Evolutionary conservation across 2,113 vertebrate genomes (phyloP), one percentile per base, ranked within the genome.

Genomic region (Mormyrus lacerda): DNA sequence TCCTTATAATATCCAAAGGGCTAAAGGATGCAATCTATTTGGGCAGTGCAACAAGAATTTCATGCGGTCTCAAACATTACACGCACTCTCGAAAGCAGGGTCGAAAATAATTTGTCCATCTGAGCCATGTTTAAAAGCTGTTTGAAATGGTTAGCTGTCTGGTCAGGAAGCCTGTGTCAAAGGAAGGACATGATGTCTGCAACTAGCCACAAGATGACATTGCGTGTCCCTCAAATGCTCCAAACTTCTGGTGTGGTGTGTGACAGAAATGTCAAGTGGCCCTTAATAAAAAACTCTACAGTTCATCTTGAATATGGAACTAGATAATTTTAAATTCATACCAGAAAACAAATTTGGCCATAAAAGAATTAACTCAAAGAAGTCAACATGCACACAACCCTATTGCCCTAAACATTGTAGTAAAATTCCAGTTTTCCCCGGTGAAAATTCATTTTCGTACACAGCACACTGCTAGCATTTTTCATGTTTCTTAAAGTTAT

Each of bases 401-500:
- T 15, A 21, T n/a, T 88, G 19, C 44, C 27, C 21, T 15, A 61
- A 89, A 45, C 31, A 7, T 11, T 42, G 27, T 35, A 73, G 11
- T 79, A 88, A 45, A 31, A 10, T 24, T 61, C 4, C 47, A 15
- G 35, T 44, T 39, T 50, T n/a, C 7, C 31, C 51, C 8, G 1
- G 45, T 73, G 5, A 69, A 69, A 69, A 31, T 69, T 21, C 44
- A 31, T 51, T 47, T 88, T 35, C 42, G 2, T 82, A 7, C 69
- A 39, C 4, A 31, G 27, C 45, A 2, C 39, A 55, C 88, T 58
- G 88, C 88, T 85, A 89, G 88, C n/a, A 89, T 58, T 89, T 89
- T 45, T 55, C 79, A 89, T 89, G 88, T 89, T 89, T 84, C n/a
- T n/a, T n/a, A n/a, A n/a, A n/a, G 76, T 79, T 84, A 58, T 89